These are phyloP conservation scores for Magallana nippona DNA, from an alignment of 2,888 invertebrate species.

Conservation along the genomic window DNA sequence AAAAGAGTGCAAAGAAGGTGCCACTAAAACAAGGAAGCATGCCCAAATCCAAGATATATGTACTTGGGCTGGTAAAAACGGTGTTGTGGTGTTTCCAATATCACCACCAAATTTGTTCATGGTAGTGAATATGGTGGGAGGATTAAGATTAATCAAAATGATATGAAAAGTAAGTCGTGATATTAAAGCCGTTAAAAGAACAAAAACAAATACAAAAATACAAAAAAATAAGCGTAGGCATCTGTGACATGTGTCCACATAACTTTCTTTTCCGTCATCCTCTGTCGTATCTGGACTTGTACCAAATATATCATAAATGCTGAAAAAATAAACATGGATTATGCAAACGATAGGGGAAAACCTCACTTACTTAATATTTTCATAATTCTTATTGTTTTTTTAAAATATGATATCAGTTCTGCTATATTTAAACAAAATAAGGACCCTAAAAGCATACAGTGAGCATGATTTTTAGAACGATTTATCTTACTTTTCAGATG, in stretches of 20 bases:
- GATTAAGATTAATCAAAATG: constrained; percentile 2
- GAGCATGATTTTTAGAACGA: too few relatives aligned
- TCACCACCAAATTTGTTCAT: constrained; percentile 5
- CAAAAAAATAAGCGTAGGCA: not conserved
- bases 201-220: not conserved
- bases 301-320: constrained; percentile 9
- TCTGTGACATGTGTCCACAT: not conserved
- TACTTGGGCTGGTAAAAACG: not conserved
- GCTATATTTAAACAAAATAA: too few relatives aligned
- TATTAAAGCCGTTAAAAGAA: not conserved
- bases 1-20: not conserved
- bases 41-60: constrained; percentile 8
- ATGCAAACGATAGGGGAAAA: not conserved
- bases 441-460: too few relatives aligned
- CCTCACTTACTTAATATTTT: too few relatives aligned
- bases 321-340: not conserved
- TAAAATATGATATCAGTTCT: too few relatives aligned
- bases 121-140: not conserved
- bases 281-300: not conserved
- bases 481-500: too few relatives aligned
- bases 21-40: not conserved
- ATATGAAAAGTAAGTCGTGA: constrained; percentile 15
- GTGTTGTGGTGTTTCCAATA: not conserved
- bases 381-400: too few relatives aligned
- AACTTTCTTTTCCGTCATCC: not conserved